phyloP scores from a whole-genome alignment of 2,113 vertebrate genomes.

The Stegostoma tigrinum region DNA sequence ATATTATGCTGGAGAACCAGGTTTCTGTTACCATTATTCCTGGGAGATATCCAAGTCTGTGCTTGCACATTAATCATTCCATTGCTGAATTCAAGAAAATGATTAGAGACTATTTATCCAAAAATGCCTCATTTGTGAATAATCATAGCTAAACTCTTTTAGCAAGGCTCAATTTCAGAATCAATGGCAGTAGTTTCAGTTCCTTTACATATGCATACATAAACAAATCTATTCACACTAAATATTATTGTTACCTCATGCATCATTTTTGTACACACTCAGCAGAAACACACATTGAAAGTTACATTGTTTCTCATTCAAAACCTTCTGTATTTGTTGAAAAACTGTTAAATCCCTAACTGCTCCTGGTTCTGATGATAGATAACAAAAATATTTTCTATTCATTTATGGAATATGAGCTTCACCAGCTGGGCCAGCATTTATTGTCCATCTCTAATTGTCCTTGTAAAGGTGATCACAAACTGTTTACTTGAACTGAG shows the following conservation, averaged over 20 bases:
- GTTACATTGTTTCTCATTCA: neutral
- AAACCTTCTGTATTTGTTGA: neutral
- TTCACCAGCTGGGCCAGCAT: too few relatives aligned
- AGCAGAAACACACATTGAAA: neutral
- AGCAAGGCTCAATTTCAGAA: neutral
- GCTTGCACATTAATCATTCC: slow-evolving; percentile 6
- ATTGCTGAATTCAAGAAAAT: neutral
- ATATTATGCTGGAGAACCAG: neutral
- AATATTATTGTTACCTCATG: neutral
- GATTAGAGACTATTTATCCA: neutral
- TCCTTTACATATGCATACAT: neutral
- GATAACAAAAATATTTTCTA: neutral
- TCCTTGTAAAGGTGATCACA: too few relatives aligned
- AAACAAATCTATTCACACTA: too few relatives aligned
- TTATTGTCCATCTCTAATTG: too few relatives aligned
- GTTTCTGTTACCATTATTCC: neutral
- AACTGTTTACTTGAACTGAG: too few relatives aligned
- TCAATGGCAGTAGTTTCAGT: neutral
- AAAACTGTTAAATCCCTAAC: neutral
- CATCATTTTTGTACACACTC: neutral
- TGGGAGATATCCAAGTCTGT: neutral
- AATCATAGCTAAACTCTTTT: neutral
- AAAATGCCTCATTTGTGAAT: neutral
- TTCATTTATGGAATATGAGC: too few relatives aligned
- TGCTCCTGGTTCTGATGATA: neutral